phyloP scores from a whole-genome alignment of 1,140 invertebrate species.

The Camponotus vicinus region DNA sequence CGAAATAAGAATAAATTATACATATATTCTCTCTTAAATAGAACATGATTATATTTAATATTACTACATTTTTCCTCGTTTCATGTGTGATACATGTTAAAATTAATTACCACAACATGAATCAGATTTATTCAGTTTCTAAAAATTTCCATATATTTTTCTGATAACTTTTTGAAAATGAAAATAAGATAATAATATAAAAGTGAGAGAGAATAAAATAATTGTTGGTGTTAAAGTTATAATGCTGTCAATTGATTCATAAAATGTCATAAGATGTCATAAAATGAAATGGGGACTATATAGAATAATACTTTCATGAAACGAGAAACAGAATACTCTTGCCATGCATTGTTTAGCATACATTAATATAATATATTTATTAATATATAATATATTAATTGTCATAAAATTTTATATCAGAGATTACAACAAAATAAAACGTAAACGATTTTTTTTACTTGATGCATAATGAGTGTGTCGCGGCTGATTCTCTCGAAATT shows the following conservation, averaged over 20 bases:
- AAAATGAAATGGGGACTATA: too few species aligned
- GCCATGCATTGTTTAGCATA: background rate
- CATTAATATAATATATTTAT: background rate
- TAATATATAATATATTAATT: background rate
- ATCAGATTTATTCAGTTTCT: too few species aligned
- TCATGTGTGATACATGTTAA: too few species aligned
- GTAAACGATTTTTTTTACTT: background rate
- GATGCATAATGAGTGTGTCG: background rate
- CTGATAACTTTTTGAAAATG: too few species aligned
- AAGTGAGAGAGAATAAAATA: too few species aligned
- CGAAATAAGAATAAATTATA: constrained; percentile 1
- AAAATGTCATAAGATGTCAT: too few species aligned
- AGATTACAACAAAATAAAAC: background rate
- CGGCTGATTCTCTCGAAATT: background rate
- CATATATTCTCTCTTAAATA: background rate
- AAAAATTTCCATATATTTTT: too few species aligned
- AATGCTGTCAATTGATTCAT: too few species aligned
- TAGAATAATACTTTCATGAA: too few species aligned
- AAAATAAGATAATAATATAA: too few species aligned
- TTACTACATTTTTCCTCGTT: background rate
- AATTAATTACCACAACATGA: too few species aligned
- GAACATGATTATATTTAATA: constrained; percentile 4
- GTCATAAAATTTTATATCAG: background rate
- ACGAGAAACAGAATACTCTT: background rate
- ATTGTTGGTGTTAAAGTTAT: too few species aligned